Conservation (phyloP, 2,888 invertebrate genomes). For the Helicoverpa assulta region DNA sequence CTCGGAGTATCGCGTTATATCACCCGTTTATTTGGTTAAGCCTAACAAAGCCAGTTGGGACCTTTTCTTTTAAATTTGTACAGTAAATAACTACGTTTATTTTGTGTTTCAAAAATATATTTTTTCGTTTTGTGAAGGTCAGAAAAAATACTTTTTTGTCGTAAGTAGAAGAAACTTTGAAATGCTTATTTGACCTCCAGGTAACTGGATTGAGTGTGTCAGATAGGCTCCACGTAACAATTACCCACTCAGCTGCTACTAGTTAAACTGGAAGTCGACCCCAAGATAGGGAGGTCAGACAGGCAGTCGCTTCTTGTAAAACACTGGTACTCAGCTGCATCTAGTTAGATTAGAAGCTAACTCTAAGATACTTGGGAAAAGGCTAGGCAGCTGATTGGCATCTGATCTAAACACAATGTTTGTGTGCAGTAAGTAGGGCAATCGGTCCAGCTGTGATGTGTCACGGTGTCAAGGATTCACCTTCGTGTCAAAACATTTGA, state of each 20-base stretch:
- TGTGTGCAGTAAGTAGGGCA: slow-evolving; percentile 30
- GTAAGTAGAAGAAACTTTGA: neutral
- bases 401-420: slow-evolving; percentile 30
- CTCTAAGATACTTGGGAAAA: too few species aligned
- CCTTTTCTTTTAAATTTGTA: neutral
- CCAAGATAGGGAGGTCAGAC: too few species aligned
- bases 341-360: too few species aligned
- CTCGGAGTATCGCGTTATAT: neutral
- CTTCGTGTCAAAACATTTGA: slow-evolving; percentile 29
- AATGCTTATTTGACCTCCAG: too few species aligned
- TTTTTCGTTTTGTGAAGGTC: neutral
- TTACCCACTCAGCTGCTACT: too few species aligned
- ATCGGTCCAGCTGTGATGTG: slow-evolving; percentile 13
- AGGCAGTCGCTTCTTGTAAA: too few species aligned
- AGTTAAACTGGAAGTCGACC: too few species aligned
- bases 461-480: slow-evolving; percentile 36
- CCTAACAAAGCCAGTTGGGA: neutral
- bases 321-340: too few species aligned
- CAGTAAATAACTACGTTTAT: neutral
- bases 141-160: neutral
- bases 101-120: neutral
- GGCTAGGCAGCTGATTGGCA: neutral
- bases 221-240: too few species aligned
- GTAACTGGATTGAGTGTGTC: too few species aligned
- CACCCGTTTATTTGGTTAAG: neutral